These are phyloP conservation scores for Liolophura sinensis DNA, from an alignment of 1,140 invertebrate species.

Conservation along the genomic window DNA sequence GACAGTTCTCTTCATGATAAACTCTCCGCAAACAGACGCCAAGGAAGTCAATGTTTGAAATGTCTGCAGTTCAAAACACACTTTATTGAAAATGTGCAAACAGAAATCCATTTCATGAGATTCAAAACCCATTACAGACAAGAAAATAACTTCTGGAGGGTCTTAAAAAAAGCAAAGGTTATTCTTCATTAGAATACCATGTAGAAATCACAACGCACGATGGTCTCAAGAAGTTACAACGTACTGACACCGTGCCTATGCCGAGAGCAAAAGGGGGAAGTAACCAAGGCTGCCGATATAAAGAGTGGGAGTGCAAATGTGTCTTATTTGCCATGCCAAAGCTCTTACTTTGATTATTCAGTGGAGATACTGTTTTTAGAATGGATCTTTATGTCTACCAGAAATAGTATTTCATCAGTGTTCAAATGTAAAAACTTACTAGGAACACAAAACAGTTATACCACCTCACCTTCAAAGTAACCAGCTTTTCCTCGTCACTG, in stretches of 20 bases:
- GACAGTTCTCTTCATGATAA: constrained; percentile 36
- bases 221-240: too few species aligned
- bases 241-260: too few species aligned
- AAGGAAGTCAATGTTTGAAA: constrained; percentile 31
- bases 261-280: too few species aligned
- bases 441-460: background rate
- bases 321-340: too few species aligned
- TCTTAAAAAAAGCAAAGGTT: background rate
- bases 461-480: constrained; percentile 39
- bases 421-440: background rate
- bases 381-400: too few species aligned
- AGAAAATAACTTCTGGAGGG: background rate
- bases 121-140: background rate
- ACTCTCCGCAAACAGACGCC: constrained; percentile 32
- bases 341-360: too few species aligned
- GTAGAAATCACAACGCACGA: background rate
- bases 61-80: constrained; percentile 19
- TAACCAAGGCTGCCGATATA: too few species aligned
- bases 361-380: too few species aligned
- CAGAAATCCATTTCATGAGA: background rate
- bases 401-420: background rate
- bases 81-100: background rate
- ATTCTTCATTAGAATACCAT: background rate
- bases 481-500: constrained; percentile 44
- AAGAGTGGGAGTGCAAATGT: too few species aligned